Percentiles rank a stretch among this genome's conserved stretches.
Evolutionary conservation across 2,113 vertebrate genomes (phyloP).

Genomic region (Entomyzon cyanotis): DNA sequence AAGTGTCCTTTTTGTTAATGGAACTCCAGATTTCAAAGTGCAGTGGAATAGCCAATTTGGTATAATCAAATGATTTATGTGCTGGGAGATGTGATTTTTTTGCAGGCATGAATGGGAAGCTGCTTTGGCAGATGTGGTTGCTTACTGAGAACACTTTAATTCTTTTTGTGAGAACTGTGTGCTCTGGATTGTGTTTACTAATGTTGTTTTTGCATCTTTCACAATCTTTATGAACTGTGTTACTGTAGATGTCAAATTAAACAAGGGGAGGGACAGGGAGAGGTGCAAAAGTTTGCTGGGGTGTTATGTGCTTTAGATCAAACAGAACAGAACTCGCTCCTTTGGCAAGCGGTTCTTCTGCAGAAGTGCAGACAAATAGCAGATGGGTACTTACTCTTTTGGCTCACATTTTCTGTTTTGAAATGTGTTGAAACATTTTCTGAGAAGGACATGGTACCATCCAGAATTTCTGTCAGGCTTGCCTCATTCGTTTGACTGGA

Average conservation of each 20-base stretch:
- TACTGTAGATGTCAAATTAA: not conserved
- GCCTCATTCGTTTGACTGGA: not conserved
- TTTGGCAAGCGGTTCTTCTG: not conserved
- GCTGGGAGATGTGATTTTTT: not conserved
- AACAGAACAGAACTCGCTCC: not conserved
- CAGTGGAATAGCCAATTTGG: not conserved
- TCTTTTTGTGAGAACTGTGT: not conserved
- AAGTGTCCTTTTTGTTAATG: not conserved
- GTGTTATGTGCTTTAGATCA: not conserved
- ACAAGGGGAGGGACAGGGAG: not conserved
- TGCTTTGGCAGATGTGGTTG: not conserved
- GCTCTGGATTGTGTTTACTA: not conserved
- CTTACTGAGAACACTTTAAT: not conserved
- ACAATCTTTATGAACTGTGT: not conserved
- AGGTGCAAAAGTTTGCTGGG: not conserved
- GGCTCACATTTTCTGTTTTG: constrained; percentile 10
- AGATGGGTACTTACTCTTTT: constrained; percentile 6
- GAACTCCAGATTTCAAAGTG: not conserved
- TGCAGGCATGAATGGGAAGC: not conserved
- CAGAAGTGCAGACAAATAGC: constrained; percentile 19
- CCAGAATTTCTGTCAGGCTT: constrained; percentile 3
- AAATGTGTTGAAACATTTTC: constrained; percentile 35
- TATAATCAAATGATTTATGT: not conserved
- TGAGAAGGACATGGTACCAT: not conserved
- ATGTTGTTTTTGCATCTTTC: not conserved